Evolutionary conservation across 2,113 vertebrate genomes (phyloP), one percentile per base, ranked within the genome.

Genomic region (Phalacrocorax carbo): DNA sequence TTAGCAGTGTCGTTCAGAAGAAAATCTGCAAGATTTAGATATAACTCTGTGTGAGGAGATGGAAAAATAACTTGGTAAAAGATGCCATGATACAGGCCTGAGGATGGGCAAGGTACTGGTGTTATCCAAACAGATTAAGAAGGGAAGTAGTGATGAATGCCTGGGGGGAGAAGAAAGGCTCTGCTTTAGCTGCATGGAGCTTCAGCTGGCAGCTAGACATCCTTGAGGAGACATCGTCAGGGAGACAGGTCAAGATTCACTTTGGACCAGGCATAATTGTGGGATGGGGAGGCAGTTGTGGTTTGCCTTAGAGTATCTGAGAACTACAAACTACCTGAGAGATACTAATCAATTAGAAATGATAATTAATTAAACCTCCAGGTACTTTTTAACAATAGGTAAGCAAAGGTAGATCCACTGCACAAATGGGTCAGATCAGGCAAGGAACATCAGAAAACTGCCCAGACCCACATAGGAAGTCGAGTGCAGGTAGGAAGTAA

Each of bases 331-430:
- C 65, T 78, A 66, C 54, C 42, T 21, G 6, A 96, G 46, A 93
- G 20, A 42, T 46, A 73, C 9, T 51, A 86, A 58, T 32, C 54
- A 72, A 88, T 79, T 68, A 82, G 48, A 87, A 87, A 94, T 34
- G 34, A 18, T 79, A 87, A 90, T 82, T 72, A 92, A 87, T 68
- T 76, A 82, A 94, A 65, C 12, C 30, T 82, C 52, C 27, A 15
- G 36, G 40, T 93, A 27, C 26, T 65, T 86, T 86, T 69, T 11
- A 85, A 51, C 30, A 71, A 48, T 38, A 91, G 54, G 9, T 65
- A 80, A 79, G 57, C 27, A 76, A 57, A 6, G 79, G 30, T 7
- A 80, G 40, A 52, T 30, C 16, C 25, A 40, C 75, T 42, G 51
- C 17, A 51, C 8, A 76, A 81, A 85, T 58, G 54, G 57, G 57